Conservation (phyloP, 2,113 vertebrate genomes). For the Cyanistes caeruleus region DNA sequence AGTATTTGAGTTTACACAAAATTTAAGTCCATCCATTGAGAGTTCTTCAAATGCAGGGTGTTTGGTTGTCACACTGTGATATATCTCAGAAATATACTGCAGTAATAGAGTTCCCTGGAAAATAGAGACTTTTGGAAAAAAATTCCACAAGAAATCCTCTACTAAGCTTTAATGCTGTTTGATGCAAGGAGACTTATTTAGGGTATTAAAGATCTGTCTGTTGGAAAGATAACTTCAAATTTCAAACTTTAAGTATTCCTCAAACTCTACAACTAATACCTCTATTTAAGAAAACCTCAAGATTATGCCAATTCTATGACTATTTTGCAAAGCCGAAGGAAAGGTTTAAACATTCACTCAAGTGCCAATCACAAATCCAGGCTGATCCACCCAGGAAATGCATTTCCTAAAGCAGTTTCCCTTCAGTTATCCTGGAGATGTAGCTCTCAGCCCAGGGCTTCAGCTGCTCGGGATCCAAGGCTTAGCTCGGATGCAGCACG, state of each 20-base stretch:
- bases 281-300: background rate
- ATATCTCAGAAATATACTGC: background rate
- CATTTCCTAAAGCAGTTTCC: background rate
- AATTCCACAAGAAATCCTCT: background rate
- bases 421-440: background rate
- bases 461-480: background rate
- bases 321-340: background rate
- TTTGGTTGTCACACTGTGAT: background rate
- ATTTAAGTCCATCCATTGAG: background rate
- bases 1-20: background rate
- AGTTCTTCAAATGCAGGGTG: background rate
- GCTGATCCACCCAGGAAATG: background rate
- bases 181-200: background rate
- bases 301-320: background rate
- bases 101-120: background rate
- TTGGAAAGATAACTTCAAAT: background rate
- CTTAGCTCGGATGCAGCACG: background rate
- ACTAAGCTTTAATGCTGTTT: constrained; percentile 10
- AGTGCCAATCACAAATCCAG: background rate
- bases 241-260: background rate
- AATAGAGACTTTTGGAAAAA: background rate
- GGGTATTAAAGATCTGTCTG: background rate
- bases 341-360: background rate
- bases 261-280: background rate
- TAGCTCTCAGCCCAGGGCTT: background rate